Base-by-base conservation (phyloP, 1,140 invertebrate species). In the Lucilia sericata region DNA sequence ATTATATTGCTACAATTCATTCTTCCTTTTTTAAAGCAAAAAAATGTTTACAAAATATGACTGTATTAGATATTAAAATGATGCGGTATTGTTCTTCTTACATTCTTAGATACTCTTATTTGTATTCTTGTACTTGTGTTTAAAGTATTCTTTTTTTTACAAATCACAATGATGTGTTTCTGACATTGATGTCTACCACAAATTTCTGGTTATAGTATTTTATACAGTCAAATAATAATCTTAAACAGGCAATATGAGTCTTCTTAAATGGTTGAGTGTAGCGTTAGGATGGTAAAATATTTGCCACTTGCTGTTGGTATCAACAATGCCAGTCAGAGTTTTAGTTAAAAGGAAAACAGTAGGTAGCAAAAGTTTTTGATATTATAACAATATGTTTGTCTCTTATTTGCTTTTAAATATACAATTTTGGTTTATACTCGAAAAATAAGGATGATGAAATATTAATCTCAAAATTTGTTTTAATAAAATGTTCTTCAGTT, bases 141-240 rank as follows among this genome's bases (percentile, higher is more conserved):
- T 42, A 42, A 7, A n/a, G 55, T 60, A 60, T 70, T 21, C 65
- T 70, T 70, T 3, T 70, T 3, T 30, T 21, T 70, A 5, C 65
- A 19, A 70, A 70, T 70, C 65, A 49, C 42, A 80, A 21, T 80
- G 76, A 80, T 25, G 25, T 80, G 36, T 49, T 51, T 80, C 76
- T 80, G 76, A 80, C 76, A 21, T 80, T 80, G 76, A 80, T 80
- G 47, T 80, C 19, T 80, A 80, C 76, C 76, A 25, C 76, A 49
- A 80, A 49, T 51, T 47, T 80, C 42, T 80, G 76, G 76, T 80
- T 80, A 80, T 51, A 80, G 25, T 30, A 30, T 30, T 30, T 80
- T 80, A 51, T 49, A 80, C 76, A 80, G n/a, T 51, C 42, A 80
- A 80, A 80, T 80, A 80, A 80, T 80, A 49, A 21, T 51, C 76